These are phyloP conservation scores for Calyptomena viridis DNA, from an alignment of 2,113 vertebrate species.

Conservation along the genomic window DNA sequence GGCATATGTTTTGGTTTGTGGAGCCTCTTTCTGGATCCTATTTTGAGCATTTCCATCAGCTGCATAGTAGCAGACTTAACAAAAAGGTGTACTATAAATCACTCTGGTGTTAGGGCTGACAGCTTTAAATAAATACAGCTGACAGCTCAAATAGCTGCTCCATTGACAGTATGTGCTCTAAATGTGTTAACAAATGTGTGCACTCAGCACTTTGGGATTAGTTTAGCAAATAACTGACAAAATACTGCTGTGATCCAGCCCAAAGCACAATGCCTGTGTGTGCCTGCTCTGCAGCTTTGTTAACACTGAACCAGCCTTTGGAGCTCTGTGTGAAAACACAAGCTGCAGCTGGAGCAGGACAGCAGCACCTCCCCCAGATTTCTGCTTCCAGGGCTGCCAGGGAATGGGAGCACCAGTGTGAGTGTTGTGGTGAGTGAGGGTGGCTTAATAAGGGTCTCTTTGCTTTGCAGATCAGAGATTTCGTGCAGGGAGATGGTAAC, in stretches of 20 bases:
- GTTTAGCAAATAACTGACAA: constrained; percentile 45
- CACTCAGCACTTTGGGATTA: constrained; percentile 50
- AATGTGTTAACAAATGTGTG: constrained; percentile 38
- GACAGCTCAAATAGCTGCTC: constrained; percentile 56
- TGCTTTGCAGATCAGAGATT: not conserved
- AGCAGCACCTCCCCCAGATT: not conserved
- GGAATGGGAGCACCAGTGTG: not conserved
- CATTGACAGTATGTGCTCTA: constrained; percentile 34
- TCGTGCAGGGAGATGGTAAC: not conserved
- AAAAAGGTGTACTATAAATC: constrained; percentile 50
- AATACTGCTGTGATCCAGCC: constrained; percentile 11
- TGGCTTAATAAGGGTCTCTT: not conserved
- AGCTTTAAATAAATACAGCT: constrained; percentile 64
- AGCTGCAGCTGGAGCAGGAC: not conserved
- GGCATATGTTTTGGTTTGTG: not conserved
- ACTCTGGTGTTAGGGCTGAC: constrained; percentile 39
- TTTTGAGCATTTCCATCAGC: constrained; percentile 20
- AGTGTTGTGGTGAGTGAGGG: not conserved
- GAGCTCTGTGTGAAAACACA: not conserved
- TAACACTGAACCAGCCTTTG: not conserved
- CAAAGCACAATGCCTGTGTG: constrained; percentile 37
- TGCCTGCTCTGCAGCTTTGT: not conserved
- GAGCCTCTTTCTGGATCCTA: not conserved
- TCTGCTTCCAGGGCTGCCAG: not conserved
- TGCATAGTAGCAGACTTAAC: constrained; percentile 13